These are phyloP conservation scores for Aphyosemion australe DNA, from an alignment of 2,113 vertebrate genomes.

Conservation along the genomic window DNA sequence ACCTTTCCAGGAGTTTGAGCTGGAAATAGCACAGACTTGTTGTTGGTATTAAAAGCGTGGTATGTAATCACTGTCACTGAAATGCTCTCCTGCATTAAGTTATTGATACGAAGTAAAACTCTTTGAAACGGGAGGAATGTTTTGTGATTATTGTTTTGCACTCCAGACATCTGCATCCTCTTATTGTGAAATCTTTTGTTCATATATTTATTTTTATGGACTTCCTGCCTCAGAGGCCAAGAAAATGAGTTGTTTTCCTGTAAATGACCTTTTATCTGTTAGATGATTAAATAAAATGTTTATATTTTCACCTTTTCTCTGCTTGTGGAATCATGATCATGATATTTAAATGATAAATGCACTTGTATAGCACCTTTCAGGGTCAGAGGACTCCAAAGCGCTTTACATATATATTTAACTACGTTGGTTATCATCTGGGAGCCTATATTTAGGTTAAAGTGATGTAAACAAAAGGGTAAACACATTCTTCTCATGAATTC, in stretches of 20 bases:
- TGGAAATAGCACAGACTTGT: too few relatives aligned
- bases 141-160: too few relatives aligned
- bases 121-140: too few relatives aligned
- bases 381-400: too few relatives aligned
- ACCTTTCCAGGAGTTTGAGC: not conserved
- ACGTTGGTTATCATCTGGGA: too few relatives aligned
- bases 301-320: not conserved
- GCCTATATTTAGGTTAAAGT: too few relatives aligned
- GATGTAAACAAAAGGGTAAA: too few relatives aligned
- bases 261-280: slow-evolving; percentile 20
- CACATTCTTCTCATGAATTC: too few relatives aligned
- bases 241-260: slow-evolving; percentile 1
- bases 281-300: slow-evolving; percentile 51
- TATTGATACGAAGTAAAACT: slow-evolving; percentile 1
- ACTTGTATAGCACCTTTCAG: too few relatives aligned
- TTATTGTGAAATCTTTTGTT: not conserved
- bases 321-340: slow-evolving; percentile 22
- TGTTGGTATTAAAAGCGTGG: too few relatives aligned
- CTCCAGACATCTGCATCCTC: not conserved
- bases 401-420: too few relatives aligned
- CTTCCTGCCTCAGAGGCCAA: slow-evolving; percentile 23
- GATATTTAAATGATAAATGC: too few relatives aligned
- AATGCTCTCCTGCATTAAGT: slow-evolving; percentile 1
- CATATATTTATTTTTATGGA: slow-evolving; percentile 33
- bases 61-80: not conserved